Evolutionary conservation across 2,888 invertebrate species (phyloP), one percentile per base, ranked within the genome.

Genomic region (Catotricha subobsoleta): DNA sequence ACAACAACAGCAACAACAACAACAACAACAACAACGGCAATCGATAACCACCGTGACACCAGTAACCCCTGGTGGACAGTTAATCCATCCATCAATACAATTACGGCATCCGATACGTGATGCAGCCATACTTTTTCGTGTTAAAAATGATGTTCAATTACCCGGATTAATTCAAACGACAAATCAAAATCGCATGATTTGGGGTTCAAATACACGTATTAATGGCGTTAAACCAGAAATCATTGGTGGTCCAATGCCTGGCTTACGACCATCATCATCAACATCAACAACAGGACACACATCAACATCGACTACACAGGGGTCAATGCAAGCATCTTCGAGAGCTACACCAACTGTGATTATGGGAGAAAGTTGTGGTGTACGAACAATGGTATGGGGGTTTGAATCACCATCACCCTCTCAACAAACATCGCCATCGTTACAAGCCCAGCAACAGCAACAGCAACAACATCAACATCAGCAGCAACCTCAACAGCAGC

Each of bases 281-380:
- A 18, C 23, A 12, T 38, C 38, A n/a, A 20, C 15, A 33, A 28
- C 47, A 12, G 43, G 50, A 35, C 36, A 49, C 25, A 46, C 47
- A 9, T 48, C 49, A 41, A 35, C 47, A 35, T 38, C 51, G 8
- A 55, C 58, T 20, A 47, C 54, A 40, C 39, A 20, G 65, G 52
- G 48, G 19, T 7, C 63, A 47, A 60, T 59, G 19, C 62, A 60
- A 50, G 60, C 59, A 21, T 59, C 62, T 45, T 59, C 62, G 5
- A 72, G 66, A 54, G 78, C 60, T 52, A 80, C 88, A 39, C 88
- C 90, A 23, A 83, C 86, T 37, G 88, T 88, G 47, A 84, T 90
- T 49, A 87, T 90, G 87, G 88, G 88, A 38, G 88, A 90, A 61
- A 84, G 86, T 29, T 90, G 88, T 41, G 84, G 88, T 31, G 88